Base-by-base conservation (phyloP, 64 coral and sea anemone species). In the Stichodactyla mertensii region DNA sequence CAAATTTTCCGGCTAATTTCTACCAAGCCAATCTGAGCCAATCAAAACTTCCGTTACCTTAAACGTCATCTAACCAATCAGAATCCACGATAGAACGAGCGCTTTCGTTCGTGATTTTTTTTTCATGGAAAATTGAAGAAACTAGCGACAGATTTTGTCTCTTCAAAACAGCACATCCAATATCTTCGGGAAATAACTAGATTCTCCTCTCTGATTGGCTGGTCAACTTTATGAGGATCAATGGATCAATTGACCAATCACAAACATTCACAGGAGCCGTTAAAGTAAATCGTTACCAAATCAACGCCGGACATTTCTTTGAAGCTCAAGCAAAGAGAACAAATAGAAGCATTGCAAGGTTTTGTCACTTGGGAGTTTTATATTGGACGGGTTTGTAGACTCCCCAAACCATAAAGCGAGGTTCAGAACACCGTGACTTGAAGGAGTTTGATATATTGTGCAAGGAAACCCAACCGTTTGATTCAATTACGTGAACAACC, bases 231-330 rank as follows among this genome's bases (percentile, higher is more conserved):
- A 23, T 8, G 14, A 24, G 16, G 20, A 84, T 58, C 7, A 59
- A 55, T 11, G 16, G 20, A 84, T 58, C 7, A 59, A 55, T 11
- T 7, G 26, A 24, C 82, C 58, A 55, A 84, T 84, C 9, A 84
- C 18, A 19, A 84, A 20, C 54, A 7, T 7, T 22, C 31, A 26
- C 36, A 51, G 23, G 82, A 84, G 27, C 55, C 58, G 56, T 27
- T 55, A 31, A 84, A 84, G 31, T 57, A 74, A 27, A 74, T 74
- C 69, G 23, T 74, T 74, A 23, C 82, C n/a, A 24, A 57, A 60
- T 84, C 6, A 31, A 28, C 26, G 27, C n/a, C 36, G 4, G 24
- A 23, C 10, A 74, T 74, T 74, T 27, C 69, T 11, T 10, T 2
- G 24, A n/a, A 74, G 69, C 24, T 74, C 69, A 9, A 58, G 56